These are phyloP conservation scores for Amphiura filiformis DNA, from an alignment of 35 echinoderm and acorn worm genomes.

Conservation along the genomic window DNA sequence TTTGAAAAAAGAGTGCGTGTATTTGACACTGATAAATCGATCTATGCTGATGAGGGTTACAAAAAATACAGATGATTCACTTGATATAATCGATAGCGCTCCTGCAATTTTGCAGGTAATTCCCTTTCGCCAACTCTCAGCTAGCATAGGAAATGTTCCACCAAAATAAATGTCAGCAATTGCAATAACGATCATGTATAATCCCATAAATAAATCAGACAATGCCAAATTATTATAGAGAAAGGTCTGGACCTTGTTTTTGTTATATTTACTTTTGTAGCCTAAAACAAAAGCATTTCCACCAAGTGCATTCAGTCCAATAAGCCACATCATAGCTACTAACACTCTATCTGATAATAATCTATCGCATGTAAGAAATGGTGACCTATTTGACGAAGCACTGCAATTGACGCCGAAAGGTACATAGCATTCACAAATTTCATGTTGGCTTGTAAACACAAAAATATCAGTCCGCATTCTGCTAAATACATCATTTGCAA, in stretches of 20 bases:
- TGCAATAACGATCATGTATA: not conserved
- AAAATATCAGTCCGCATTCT: not conserved
- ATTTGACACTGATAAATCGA: too few relatives aligned
- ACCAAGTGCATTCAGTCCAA: not conserved
- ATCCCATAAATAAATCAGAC: not conserved
- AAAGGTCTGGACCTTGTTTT: not conserved
- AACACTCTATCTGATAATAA: too few relatives aligned
- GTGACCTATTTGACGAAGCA: too few relatives aligned
- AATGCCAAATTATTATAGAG: not conserved
- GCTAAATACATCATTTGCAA: not conserved
- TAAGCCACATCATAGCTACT: too few relatives aligned
- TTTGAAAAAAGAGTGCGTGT: not conserved
- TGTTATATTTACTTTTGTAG: not conserved
- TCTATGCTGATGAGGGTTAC: too few relatives aligned
- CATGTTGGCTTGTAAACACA: not conserved
- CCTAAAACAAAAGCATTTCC: not conserved
- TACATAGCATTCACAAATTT: too few relatives aligned
- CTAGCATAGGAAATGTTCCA: too few relatives aligned
- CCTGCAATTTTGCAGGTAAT: not conserved
- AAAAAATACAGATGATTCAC: too few relatives aligned
- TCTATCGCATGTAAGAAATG: too few relatives aligned
- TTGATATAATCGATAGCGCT: too few relatives aligned
- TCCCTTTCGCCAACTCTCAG: not conserved
- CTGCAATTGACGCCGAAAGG: too few relatives aligned
- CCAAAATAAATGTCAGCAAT: not conserved